A percentile compares a stretch with the other conserved stretches of the same genome.
Evolutionary conservation across 2,888 invertebrate genomes (phyloP).

Genomic region (Phasia obesa): DNA sequence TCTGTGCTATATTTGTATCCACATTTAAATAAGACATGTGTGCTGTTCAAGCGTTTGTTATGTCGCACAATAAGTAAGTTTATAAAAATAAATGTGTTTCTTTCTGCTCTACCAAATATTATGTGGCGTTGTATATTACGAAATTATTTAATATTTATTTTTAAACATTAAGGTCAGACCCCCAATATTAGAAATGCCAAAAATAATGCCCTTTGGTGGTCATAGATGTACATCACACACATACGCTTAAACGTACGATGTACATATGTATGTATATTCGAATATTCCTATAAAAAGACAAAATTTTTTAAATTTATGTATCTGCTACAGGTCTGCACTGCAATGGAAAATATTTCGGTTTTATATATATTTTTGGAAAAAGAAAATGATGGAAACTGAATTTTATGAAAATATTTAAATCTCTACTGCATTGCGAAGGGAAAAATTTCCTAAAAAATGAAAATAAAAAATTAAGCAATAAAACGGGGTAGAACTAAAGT

Average conservation of each 20-base stretch:
- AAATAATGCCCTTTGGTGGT: constrained; percentile 47
- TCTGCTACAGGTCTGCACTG: not conserved
- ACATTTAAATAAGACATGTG: not conserved
- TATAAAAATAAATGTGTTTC: not conserved
- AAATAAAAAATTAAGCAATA: not conserved
- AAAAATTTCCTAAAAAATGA: no score
- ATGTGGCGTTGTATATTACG: constrained; percentile 9
- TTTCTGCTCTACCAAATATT: not conserved
- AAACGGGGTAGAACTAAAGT: not conserved
- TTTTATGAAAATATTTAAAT: constrained; percentile 4
- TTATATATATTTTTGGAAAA: not conserved
- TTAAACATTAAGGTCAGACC: constrained; percentile 57
- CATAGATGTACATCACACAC: constrained; percentile 3
- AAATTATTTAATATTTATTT: constrained; percentile 59
- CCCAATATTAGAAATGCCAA: constrained; percentile 42
- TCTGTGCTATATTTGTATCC: not conserved
- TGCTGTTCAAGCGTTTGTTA: not conserved
- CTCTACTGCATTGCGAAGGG: constrained; percentile 5
- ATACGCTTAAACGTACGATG: not conserved
- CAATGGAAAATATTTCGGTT: not conserved
- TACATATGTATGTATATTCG: not conserved
- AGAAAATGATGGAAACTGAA: constrained; percentile 26
- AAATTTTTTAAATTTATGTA: constrained; percentile 34
- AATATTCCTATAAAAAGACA: not conserved
- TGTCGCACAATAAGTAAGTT: constrained; percentile 10